phyloP scores from a whole-genome alignment of 2,797 vertebrate genomes.

The Oreonectes daqikongensis region DNA sequence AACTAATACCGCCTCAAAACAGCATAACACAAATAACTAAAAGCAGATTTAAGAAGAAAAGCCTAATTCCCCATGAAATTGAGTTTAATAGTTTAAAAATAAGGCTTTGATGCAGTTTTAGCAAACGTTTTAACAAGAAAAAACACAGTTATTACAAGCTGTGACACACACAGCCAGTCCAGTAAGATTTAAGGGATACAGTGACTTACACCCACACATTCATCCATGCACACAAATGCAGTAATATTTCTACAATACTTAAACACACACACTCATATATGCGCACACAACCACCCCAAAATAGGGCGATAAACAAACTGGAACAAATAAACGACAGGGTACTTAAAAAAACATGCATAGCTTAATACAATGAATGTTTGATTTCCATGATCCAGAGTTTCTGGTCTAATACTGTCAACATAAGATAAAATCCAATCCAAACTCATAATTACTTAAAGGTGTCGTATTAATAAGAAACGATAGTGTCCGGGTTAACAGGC shows the following conservation, averaged over 20 bases:
- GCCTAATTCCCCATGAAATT: conserved; percentile 69
- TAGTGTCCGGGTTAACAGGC: conserved; percentile 63
- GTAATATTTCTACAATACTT: conserved; percentile 32
- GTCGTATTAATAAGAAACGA: conserved; percentile 56
- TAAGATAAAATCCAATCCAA: conserved; percentile 57
- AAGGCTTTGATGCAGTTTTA: conserved; percentile 78
- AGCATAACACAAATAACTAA: background rate
- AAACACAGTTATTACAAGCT: conserved; percentile 59
- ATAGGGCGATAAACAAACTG: conserved; percentile 69
- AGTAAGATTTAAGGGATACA: conserved; percentile 49
- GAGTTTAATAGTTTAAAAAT: conserved; percentile 83
- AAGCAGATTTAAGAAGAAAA: conserved; percentile 9
- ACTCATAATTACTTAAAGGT: conserved; percentile 49
- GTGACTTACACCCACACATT: conserved; percentile 22
- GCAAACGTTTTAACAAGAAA: conserved; percentile 66
- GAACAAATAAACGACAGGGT: conserved; percentile 65
- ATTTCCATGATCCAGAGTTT: conserved; percentile 55
- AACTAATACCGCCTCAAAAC: background rate
- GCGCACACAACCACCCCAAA: conserved; percentile 55
- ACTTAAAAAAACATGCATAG: conserved; percentile 77
- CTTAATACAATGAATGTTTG: conserved; percentile 69
- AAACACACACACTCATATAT: conserved; percentile 53
- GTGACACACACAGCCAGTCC: conserved; percentile 56
- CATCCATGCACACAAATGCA: conserved; percentile 15
- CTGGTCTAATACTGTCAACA: conserved; percentile 55